Percentiles rank a stretch among this genome's conserved stretches.
Evolutionary conservation across 2,888 invertebrate genomes (phyloP).

Genomic region (Odontocolon sp.): DNA sequence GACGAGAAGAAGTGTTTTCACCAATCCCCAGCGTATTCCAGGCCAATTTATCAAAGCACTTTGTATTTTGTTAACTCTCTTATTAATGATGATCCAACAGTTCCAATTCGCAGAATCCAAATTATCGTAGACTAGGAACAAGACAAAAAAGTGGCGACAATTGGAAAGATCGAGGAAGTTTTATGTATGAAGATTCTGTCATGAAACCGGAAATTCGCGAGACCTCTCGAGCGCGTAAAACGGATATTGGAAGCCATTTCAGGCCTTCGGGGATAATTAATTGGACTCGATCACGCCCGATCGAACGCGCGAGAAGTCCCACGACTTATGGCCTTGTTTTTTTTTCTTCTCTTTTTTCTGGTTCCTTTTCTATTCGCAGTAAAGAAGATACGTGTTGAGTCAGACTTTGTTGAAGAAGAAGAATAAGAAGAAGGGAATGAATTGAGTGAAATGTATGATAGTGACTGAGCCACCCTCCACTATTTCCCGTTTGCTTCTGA

Average conservation of each 20-base stretch:
- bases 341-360: conserved; percentile 11
- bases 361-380: conserved; percentile 7
- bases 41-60: neutral
- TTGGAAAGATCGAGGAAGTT: neutral
- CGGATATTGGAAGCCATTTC: conserved; percentile 73
- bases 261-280: conserved; percentile 68
- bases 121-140: neutral
- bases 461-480: conserved; percentile 31
- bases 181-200: conserved; percentile 41
- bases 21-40: neutral
- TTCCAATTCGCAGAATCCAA: conserved; percentile 1
- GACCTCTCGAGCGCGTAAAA: conserved; percentile 55
- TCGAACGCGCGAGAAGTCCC: conserved; percentile 54
- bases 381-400: conserved; percentile 41
- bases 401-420: conserved; percentile 26
- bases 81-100: neutral
- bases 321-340: conserved; percentile 58
- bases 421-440: neutral
- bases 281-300: conserved; percentile 65
- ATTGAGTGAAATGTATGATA: conserved; percentile 16
- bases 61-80: neutral
- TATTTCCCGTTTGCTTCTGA: conserved; percentile 39
- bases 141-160: neutral
- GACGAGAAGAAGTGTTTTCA: neutral
- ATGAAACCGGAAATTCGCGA: conserved; percentile 39